Conservation (phyloP, 2,797 vertebrate genomes). For the Phoebastria nigripes region DNA sequence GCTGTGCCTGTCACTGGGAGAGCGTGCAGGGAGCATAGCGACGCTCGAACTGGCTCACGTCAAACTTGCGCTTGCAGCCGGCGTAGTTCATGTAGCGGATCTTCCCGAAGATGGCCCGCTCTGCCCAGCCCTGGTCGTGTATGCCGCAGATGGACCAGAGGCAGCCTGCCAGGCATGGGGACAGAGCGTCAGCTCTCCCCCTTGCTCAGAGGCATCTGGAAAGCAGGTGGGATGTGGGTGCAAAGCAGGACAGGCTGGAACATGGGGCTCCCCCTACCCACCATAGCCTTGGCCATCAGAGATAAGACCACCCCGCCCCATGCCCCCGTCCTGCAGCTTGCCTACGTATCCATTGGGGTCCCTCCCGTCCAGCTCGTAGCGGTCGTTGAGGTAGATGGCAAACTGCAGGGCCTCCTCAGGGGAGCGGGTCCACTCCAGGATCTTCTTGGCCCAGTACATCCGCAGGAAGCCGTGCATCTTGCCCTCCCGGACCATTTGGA, state of each 20-base stretch:
- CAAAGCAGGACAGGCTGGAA: not conserved
- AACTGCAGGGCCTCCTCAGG: slow-evolving; percentile 85
- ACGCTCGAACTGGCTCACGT: slow-evolving; percentile 80
- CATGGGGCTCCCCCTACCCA: no score
- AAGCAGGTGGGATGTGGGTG: not conserved
- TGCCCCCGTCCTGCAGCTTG: not conserved
- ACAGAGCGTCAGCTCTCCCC: not conserved
- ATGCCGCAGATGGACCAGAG: slow-evolving; percentile 92
- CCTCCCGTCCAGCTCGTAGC: slow-evolving; percentile 84
- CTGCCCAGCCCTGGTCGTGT: slow-evolving; percentile 88
- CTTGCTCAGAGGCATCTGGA: accelerated
- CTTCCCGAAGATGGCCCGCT: slow-evolving; percentile 85
- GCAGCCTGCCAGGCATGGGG: slow-evolving; percentile 72
- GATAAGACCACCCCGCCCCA: accelerated
- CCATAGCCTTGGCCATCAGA: not conserved
- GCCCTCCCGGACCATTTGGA: slow-evolving; percentile 84
- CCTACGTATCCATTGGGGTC: slow-evolving; percentile 91
- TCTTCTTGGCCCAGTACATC: slow-evolving; percentile 97
- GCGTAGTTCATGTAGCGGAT: slow-evolving; percentile 93
- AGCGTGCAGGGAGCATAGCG: slow-evolving; percentile 70
- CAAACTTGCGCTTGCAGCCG: slow-evolving; percentile 89
- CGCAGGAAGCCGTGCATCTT: slow-evolving; percentile 90
- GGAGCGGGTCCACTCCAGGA: slow-evolving; percentile 87
- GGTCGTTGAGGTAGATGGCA: slow-evolving; percentile 87
- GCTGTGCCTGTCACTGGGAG: not conserved